Percentiles rank a stretch among this genome's conserved stretches.
Evolutionary conservation across 2,888 invertebrate species (phyloP).

Genomic region (Pharmacophagus antenor): DNA sequence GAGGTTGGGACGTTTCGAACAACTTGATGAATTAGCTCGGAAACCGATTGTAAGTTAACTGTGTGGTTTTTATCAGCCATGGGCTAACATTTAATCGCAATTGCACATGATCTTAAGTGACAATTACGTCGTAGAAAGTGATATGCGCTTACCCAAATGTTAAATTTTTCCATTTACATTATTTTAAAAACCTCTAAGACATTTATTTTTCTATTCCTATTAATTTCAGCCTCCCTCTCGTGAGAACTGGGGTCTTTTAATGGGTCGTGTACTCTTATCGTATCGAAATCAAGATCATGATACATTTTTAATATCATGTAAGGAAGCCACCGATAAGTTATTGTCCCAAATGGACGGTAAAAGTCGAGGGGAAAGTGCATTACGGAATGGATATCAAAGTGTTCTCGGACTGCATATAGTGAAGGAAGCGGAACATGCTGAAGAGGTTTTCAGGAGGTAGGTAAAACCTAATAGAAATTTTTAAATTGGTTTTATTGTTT

Average conservation of each 20-base stretch:
- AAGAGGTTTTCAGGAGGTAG: slow-evolving; percentile 61
- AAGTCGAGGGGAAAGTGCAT: slow-evolving; percentile 63
- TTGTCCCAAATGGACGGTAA: slow-evolving; percentile 65
- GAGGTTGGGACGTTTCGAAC: slow-evolving; percentile 91
- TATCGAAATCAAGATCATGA: slow-evolving; percentile 69
- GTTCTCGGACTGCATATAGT: slow-evolving; percentile 70
- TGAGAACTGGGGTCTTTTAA: slow-evolving; percentile 87
- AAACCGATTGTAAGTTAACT: slow-evolving; percentile 66
- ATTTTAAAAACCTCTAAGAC: too few relatives aligned
- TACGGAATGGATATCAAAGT: slow-evolving; percentile 69
- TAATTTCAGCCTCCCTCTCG: slow-evolving; percentile 59
- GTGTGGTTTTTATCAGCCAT: neutral
- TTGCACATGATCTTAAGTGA: too few relatives aligned
- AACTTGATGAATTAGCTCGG: slow-evolving; percentile 83
- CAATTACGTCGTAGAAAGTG: too few relatives aligned
- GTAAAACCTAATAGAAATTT: slow-evolving; percentile 6
- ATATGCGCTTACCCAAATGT: too few relatives aligned
- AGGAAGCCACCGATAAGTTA: slow-evolving; percentile 56
- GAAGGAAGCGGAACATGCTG: slow-evolving; percentile 62
- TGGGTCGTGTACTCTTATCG: slow-evolving; percentile 85
- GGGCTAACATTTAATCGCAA: too few relatives aligned
- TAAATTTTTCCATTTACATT: too few relatives aligned
- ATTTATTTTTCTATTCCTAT: neutral
- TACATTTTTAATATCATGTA: slow-evolving; percentile 60
- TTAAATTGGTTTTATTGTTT: too few relatives aligned